Conservation (phyloP, 2,888 invertebrate species). For the Cremastobaeus sp. region DNA sequence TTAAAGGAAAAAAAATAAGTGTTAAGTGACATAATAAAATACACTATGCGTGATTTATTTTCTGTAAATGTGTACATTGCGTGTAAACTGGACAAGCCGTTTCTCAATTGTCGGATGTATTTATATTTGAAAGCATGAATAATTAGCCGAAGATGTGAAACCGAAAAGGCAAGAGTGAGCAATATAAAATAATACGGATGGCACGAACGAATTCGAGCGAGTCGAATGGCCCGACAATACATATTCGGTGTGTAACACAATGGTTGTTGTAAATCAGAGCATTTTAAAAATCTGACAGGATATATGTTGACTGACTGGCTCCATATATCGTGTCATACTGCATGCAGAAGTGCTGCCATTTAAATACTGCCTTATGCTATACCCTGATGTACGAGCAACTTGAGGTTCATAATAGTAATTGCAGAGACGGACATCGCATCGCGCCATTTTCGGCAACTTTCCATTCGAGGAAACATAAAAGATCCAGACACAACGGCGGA, state of each 20-base stretch:
- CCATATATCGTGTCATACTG: constrained; percentile 75
- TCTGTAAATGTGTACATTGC: too few species aligned
- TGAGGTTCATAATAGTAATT: constrained; percentile 74
- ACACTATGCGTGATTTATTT: too few species aligned
- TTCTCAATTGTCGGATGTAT: too few species aligned
- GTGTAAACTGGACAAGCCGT: too few species aligned
- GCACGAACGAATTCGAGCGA: constrained; percentile 34
- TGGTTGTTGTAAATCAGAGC: constrained; percentile 76
- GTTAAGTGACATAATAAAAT: too few species aligned
- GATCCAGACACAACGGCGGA: background rate
- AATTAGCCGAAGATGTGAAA: constrained; percentile 49
- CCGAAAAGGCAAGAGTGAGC: constrained; percentile 34
- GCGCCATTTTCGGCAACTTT: constrained; percentile 74
- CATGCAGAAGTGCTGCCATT: constrained; percentile 71
- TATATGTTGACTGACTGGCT: constrained; percentile 73
- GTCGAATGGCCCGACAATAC: constrained; percentile 69
- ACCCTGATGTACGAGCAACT: constrained; percentile 68
- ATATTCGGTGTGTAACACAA: constrained; percentile 73
- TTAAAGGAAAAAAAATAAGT: too few species aligned
- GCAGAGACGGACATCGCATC: constrained; percentile 70
- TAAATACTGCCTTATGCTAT: constrained; percentile 77
- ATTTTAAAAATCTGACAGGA: constrained; percentile 76
- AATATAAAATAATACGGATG: constrained; percentile 47
- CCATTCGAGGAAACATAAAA: constrained; percentile 62
- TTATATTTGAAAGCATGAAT: constrained; percentile 5